Percentiles rank a stretch among this genome's conserved stretches.
Evolutionary conservation across 37 sponge, comb jelly and placozoan species (phyloP).

Genomic region (Lycopodina hypogea): DNA sequence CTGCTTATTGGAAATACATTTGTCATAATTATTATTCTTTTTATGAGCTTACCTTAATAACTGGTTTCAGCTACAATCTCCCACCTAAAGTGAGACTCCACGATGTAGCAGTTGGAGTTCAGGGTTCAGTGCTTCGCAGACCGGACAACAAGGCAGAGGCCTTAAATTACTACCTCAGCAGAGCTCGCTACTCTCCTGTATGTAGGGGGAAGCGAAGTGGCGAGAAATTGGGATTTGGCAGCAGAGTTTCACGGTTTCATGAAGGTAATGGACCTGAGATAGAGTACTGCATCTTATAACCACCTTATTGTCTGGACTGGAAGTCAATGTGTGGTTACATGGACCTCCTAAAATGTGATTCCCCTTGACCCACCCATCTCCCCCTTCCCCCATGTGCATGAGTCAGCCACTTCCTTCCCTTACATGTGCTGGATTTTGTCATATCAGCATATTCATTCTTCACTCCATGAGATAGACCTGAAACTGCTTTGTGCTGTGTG

Average conservation of each 20-base stretch:
- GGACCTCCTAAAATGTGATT: too few species aligned
- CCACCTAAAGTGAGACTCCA: not conserved
- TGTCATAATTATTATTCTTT: not conserved
- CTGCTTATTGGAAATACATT: too few species aligned
- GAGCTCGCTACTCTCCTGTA: slow-evolving; percentile 74
- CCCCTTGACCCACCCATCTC: too few species aligned
- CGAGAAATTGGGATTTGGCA: slow-evolving; percentile 41
- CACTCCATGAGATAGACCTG: too few species aligned
- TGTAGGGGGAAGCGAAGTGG: slow-evolving; percentile 1
- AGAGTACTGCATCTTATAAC: not conserved
- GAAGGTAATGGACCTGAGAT: not conserved
- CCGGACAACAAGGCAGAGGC: not conserved
- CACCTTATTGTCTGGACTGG: not conserved
- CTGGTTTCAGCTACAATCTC: not conserved
- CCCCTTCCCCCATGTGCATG: too few species aligned
- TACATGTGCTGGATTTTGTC: too few species aligned
- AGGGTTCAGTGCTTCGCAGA: not conserved
- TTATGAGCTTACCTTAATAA: not conserved
- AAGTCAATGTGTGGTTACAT: too few species aligned
- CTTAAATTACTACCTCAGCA: slow-evolving; percentile 60
- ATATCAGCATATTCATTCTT: too few species aligned
- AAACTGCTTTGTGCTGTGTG: too few species aligned
- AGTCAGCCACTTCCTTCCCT: too few species aligned
- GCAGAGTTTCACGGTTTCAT: slow-evolving; percentile 54
- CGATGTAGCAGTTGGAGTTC: not conserved